These are phyloP conservation scores for Enoplolaimus lenunculus DNA, from an alignment of 2,888 invertebrate genomes.

Conservation along the genomic window DNA sequence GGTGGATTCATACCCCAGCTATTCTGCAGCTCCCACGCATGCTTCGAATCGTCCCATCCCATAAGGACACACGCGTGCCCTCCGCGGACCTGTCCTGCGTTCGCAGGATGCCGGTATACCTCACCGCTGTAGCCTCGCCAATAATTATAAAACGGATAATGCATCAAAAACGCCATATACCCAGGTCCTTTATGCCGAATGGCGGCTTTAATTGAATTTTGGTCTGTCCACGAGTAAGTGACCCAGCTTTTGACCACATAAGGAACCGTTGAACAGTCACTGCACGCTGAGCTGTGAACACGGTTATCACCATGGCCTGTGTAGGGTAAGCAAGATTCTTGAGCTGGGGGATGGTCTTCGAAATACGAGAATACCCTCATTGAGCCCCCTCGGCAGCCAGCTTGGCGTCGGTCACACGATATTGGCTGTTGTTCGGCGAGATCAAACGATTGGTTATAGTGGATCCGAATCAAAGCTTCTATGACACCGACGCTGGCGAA, in stretches of 20 bases:
- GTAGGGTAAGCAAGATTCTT: not conserved
- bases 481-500: slow-evolving; percentile 4
- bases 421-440: slow-evolving; percentile 3
- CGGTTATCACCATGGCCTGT: no score
- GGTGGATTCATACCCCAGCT: slow-evolving; percentile 12
- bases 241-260: no score
- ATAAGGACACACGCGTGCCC: not conserved
- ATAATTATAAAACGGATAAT: slow-evolving; percentile 2
- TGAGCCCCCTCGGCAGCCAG: slow-evolving; percentile 1
- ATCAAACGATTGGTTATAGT: not conserved
- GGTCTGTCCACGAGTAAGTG: no score
- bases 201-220: no score
- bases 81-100: not conserved
- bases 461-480: not conserved
- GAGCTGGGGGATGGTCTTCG: not conserved
- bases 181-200: not conserved
- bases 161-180: not conserved
- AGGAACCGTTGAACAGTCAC: no score
- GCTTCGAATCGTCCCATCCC: slow-evolving; percentile 7
- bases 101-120: slow-evolving; percentile 3
- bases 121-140: not conserved
- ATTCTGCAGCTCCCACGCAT: slow-evolving; percentile 8
- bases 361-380: not conserved
- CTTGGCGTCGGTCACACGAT: not conserved
- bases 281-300: no score